Conservation (phyloP, 64 coral and sea anemone species). For the Astreopora myriophthalma region DNA sequence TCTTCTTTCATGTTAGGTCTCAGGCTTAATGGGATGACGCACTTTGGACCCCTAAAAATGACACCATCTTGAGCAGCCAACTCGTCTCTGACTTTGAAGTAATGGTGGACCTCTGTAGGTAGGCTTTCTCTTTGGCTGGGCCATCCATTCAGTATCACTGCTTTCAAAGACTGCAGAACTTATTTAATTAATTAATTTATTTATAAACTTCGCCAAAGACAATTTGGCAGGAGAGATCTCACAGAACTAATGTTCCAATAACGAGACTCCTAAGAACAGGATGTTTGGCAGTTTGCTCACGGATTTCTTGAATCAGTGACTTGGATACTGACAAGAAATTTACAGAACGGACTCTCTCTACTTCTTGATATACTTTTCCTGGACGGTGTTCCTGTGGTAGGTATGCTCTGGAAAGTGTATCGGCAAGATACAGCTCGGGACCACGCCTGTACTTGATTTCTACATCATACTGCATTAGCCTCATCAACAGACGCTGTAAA, state of each 20-base stretch:
- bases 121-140: neutral
- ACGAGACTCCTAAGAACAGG: no score
- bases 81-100: constrained; percentile 7
- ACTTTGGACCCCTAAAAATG: constrained; percentile 17
- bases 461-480: constrained; percentile 20
- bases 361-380: neutral
- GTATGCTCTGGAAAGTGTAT: constrained; percentile 4
- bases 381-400: neutral
- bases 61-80: neutral
- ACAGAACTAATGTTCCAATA: no score
- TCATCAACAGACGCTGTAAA: constrained; percentile 12
- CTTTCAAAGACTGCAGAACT: constrained; percentile 16
- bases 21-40: neutral
- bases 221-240: no score
- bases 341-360: constrained; percentile 18
- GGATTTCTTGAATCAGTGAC: constrained; percentile 13
- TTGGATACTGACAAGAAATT: constrained; percentile 15
- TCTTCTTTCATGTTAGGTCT: constrained; percentile 5
- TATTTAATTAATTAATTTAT: no score
- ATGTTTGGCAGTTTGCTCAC: constrained; percentile 7
- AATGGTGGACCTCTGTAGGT: neutral
- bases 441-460: neutral
- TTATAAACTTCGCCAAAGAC: no score
- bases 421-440: neutral
- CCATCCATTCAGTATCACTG: neutral